Base-by-base conservation (phyloP, 2,888 invertebrate species). In the Pristionchus entomophagus region DNA sequence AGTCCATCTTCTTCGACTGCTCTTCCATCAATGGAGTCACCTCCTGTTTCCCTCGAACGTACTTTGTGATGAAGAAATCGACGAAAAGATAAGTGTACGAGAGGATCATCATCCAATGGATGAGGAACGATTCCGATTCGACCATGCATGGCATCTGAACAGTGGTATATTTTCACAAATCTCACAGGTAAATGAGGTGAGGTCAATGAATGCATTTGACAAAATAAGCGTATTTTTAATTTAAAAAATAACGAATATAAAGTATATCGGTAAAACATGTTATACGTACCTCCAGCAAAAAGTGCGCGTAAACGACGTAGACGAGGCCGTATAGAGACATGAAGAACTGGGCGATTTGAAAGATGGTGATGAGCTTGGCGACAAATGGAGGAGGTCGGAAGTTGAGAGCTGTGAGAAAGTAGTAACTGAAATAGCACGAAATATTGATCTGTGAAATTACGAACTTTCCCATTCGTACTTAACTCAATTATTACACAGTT, bases 21-120 rank as follows among this genome's bases (percentile, higher is more conserved):
- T n/a, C n/a, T n/a, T n/a, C n/a, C n/a, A n/a, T n/a, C n/a, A n/a
- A n/a, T n/a, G n/a, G n/a, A n/a, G n/a, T n/a, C n/a, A n/a, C n/a
- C n/a, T n/a, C 26, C 26, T 1, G 1, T 6, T 56, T 56, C 4
- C n/a, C 56, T 56, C 56, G n/a, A 26, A 26, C n/a, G 85, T 90
- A 90, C 26, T 88, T 88, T 45, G 91, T 85, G 32, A 91, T 86
- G 90, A 91, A 90, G 86, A 90, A 90, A 86, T 90, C 91, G 87
- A 90, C 88, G 81, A 90, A 90, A 41, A 90, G 86, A 53, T 85
- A 77, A 65, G 91, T 86, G 83, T 90, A 90, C 26, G 89, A 88
- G 6, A 89, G 85, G 81, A 91, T 91, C 90, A 90, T 90, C 49
- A 89, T 87, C 62, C 86, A 89, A 19, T 91, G 91, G 35, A 90